phyloP scores from a whole-genome alignment of 2,113 vertebrate genomes.

The Megaleporinus macrocephalus region DNA sequence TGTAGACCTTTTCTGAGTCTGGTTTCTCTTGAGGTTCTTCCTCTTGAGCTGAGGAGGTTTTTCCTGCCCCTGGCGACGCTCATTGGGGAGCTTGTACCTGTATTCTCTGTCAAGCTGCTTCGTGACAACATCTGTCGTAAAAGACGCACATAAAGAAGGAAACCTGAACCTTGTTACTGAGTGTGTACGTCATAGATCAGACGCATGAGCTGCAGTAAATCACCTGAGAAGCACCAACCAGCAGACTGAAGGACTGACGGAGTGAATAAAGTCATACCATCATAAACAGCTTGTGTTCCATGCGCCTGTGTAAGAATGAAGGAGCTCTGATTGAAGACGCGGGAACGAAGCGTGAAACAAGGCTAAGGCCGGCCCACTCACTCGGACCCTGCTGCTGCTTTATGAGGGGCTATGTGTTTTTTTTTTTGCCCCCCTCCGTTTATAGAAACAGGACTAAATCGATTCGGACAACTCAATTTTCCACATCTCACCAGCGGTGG shows the following conservation, averaged over 20 bases:
- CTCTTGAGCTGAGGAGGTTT: too few relatives aligned
- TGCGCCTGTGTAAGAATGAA: not conserved
- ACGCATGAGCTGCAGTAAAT: too few relatives aligned
- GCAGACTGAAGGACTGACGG: not conserved
- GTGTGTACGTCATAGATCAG: too few relatives aligned
- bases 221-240: not conserved
- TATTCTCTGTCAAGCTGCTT: too few relatives aligned
- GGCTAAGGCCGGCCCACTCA: not conserved
- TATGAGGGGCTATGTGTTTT: not conserved
- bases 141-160: too few relatives aligned
- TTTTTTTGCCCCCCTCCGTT: constrained; percentile 35
- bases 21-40: too few relatives aligned
- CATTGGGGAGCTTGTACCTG: too few relatives aligned
- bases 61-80: too few relatives aligned
- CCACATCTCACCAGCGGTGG: constrained; percentile 55
- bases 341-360: not conserved
- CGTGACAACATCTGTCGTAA: too few relatives aligned
- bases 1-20: too few relatives aligned
- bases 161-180: too few relatives aligned
- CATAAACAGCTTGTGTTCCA: not conserved
- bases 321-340: not conserved
- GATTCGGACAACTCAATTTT: constrained; percentile 78
- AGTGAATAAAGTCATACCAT: not conserved
- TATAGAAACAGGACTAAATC: constrained; percentile 67
- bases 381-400: not conserved